Conservation (phyloP, 2,888 invertebrate species). For the Tillus elongatus region DNA sequence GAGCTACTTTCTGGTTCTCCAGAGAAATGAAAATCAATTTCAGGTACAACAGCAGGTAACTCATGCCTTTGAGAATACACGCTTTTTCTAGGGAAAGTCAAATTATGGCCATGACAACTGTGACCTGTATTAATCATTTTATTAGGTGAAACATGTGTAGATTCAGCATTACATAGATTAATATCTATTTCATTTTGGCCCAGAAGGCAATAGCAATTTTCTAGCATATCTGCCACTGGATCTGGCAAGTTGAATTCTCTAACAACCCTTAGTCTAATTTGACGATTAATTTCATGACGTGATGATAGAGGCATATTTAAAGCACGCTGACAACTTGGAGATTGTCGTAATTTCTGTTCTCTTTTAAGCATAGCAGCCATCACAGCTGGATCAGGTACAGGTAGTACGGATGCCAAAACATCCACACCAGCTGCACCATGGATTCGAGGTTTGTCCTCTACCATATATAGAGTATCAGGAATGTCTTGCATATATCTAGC, state of each 20-base stretch:
- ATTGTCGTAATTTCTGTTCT: constrained; percentile 70
- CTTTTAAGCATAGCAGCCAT: constrained; percentile 74
- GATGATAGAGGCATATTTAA: constrained; percentile 66
- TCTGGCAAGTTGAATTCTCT: constrained; percentile 92
- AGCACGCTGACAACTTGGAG: constrained; percentile 72
- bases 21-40: constrained; percentile 46
- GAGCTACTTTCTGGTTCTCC: constrained; percentile 47
- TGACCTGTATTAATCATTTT: constrained; percentile 30
- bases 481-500: constrained; percentile 71
- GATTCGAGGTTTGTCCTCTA: constrained; percentile 47
- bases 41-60: constrained; percentile 56
- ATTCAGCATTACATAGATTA: constrained; percentile 29
- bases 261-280: constrained; percentile 80
- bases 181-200: constrained; percentile 35
- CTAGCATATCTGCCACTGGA: constrained; percentile 69
- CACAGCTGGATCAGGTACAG: constrained; percentile 69
- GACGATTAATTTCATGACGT: constrained; percentile 64
- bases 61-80: constrained; percentile 48
- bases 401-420: constrained; percentile 55
- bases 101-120: constrained; percentile 50
- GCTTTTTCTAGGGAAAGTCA: constrained; percentile 52
- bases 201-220: constrained; percentile 41
- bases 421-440: constrained; percentile 51
- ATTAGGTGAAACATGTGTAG: constrained; percentile 42
- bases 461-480: constrained; percentile 92